phyloP scores from a whole-genome alignment of 2,797 vertebrate species.

The Hypotaenidia okinawae region DNA sequence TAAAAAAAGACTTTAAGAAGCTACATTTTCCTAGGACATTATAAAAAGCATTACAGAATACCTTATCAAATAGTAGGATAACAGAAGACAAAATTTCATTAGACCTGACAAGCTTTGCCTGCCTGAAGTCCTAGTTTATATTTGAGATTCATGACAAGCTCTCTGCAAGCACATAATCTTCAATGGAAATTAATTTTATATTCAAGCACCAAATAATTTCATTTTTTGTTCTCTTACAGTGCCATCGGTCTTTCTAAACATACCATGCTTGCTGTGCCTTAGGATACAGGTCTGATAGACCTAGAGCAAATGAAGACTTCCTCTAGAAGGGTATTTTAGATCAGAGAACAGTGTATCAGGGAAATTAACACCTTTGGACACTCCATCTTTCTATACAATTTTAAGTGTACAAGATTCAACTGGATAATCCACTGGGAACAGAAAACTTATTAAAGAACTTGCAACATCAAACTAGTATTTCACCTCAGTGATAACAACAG shows the following conservation, averaged over 20 bases:
- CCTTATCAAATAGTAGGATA: background rate
- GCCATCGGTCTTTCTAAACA: background rate
- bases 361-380: background rate
- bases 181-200: background rate
- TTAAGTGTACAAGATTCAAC: slow-evolving; percentile 17
- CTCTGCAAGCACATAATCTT: background rate
- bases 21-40: background rate
- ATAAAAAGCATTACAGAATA: background rate
- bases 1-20: background rate
- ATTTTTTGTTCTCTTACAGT: background rate
- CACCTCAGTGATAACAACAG: background rate
- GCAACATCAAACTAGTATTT: slow-evolving; percentile 21
- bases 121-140: background rate
- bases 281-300: background rate
- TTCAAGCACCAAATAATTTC: background rate
- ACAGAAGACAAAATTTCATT: background rate
- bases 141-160: background rate
- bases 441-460: slow-evolving; percentile 31
- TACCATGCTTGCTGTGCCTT: background rate
- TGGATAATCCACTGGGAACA: slow-evolving; percentile 36
- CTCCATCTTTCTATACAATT: background rate
- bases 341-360: background rate
- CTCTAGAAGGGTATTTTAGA: background rate
- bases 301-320: background rate
- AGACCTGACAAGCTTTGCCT: background rate